Base-by-base conservation (phyloP, 2,113 vertebrate species). In the Pangasianodon hypophthalmus region DNA sequence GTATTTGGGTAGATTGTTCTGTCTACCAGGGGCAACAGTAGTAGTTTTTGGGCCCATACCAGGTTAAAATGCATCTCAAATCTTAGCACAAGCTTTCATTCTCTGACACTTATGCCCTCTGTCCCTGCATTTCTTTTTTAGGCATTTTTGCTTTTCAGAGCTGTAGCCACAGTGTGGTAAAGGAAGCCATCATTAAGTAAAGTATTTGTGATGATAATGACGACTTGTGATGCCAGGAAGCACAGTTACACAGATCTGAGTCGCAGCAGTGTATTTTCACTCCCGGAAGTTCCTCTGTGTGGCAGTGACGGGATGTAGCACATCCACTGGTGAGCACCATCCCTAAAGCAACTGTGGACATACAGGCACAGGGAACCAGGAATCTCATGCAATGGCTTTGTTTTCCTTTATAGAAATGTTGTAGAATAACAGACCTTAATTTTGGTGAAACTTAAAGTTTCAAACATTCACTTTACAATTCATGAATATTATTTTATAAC, bases 261-360 rank as follows among this genome's bases (percentile, higher is more conserved):
- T 93, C 93, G 0, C 96, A 96, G 94, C 96, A 97, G 91, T 96
- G 94, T 92, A 97, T 96, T 75, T 93, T 94, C 56, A 96, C 94
- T 6, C 96, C 96, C 0, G 96, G 96, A 58, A 96, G 94, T 93
- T 96, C 96, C 90, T 94, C 94, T 87, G 96, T 96, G 92, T 96
- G 96, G 92, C 95, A 96, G 93, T 97, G 96, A 13, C 95, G 94
- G 6, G 96, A 95, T 2, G 96, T 96, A 88, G 96, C 96, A 8
- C 96, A 96, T 87, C 96, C 95, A 21, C 96, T 96, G 88, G 95
- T 92, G 92, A 96, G 88, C 44, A 94, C 93, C 86, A 95, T 95
- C 56, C 96, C 95, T 94, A 96, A 89, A 14, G 96, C 95, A 92
- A 93, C 96, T 96, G 92, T 64, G 60, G 32, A 16, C 18, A 88